These are phyloP conservation scores for Calidris pugnax DNA, from an alignment of 2,113 vertebrate species.

Conservation along the genomic window DNA sequence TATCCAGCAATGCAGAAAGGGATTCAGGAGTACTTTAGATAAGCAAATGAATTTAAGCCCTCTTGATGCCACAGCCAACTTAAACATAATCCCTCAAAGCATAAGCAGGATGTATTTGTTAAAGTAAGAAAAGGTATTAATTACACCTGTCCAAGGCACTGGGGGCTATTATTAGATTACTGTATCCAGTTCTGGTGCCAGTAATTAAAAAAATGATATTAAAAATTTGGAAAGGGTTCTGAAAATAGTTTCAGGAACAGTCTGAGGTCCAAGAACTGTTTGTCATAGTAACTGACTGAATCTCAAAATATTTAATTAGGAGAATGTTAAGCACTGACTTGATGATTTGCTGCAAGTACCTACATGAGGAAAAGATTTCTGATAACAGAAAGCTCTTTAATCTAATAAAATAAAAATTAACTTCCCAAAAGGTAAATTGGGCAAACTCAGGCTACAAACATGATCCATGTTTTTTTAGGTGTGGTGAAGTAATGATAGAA, in stretches of 20 bases:
- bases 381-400: neutral
- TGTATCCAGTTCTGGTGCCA: neutral
- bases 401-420: neutral
- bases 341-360: neutral
- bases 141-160: conserved; percentile 35
- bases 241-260: neutral
- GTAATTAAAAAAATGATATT: neutral
- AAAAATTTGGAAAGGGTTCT: neutral
- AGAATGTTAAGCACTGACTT: neutral
- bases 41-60: neutral
- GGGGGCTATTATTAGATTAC: conserved; percentile 16
- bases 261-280: neutral
- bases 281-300: neutral
- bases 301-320: neutral
- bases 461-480: neutral
- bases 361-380: neutral
- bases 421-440: neutral
- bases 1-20: neutral
- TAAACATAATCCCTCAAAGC: conserved; percentile 30
- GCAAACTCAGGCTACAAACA: neutral
- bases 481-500: neutral
- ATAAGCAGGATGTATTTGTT: conserved; percentile 19
- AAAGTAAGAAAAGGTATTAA: conserved; percentile 24
- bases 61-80: conserved; percentile 18
- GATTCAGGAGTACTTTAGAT: neutral